phyloP scores from a whole-genome alignment of 2,797 vertebrate genomes.

The Acanthurus tractus region DNA sequence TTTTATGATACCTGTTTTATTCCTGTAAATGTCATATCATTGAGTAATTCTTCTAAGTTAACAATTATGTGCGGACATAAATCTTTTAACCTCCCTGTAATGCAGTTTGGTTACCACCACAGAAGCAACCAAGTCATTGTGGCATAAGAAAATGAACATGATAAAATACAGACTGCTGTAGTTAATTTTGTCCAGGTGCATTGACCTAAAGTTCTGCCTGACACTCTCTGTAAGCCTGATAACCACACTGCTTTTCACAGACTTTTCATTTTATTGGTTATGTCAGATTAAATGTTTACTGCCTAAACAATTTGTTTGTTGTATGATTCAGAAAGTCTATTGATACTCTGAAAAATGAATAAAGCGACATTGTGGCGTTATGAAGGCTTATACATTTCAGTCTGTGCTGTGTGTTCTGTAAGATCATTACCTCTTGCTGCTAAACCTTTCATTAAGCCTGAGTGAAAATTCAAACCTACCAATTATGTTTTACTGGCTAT shows the following conservation, averaged over 20 bases:
- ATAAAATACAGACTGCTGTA: conserved; percentile 27
- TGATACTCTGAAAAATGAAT: conserved; percentile 61
- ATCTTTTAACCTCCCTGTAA: conserved; percentile 39
- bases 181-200: conserved; percentile 34
- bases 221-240: conserved; percentile 51
- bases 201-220: conserved; percentile 32
- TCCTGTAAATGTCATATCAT: conserved; percentile 72
- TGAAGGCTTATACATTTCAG: conserved; percentile 36
- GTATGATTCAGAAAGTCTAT: conserved; percentile 61
- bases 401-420: conserved; percentile 46
- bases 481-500: not conserved
- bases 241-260: conserved; percentile 54
- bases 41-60: conserved; percentile 35
- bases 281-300: conserved; percentile 58
- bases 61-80: conserved; percentile 38
- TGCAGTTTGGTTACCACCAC: conserved; percentile 24
- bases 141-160: conserved; percentile 15
- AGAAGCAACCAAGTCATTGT: conserved; percentile 12
- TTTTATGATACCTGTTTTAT: conserved; percentile 51
- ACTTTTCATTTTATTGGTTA: conserved; percentile 32
- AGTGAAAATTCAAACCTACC: not conserved
- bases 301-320: conserved; percentile 69
- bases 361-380: conserved; percentile 56
- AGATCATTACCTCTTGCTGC: not conserved
- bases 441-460: not conserved